These are phyloP conservation scores for Numenius phaeopus DNA, from an alignment of 2,797 vertebrate genomes.

Conservation along the genomic window DNA sequence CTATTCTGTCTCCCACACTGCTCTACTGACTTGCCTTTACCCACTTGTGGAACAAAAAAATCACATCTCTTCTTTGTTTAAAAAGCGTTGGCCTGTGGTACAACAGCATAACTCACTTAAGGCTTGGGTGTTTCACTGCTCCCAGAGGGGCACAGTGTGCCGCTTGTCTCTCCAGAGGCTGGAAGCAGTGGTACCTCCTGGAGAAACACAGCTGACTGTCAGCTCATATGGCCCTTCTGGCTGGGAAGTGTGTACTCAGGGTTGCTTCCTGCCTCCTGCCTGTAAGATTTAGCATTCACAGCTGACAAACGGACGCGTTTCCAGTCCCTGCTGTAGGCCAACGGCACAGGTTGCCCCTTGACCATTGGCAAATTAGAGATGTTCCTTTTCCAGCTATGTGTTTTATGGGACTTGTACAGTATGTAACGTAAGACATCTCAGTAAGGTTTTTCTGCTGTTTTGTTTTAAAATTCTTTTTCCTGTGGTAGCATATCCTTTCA, in stretches of 20 bases:
- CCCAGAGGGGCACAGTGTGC: neutral
- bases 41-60: neutral
- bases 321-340: neutral
- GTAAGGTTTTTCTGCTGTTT: neutral
- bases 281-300: accelerated
- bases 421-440: neutral
- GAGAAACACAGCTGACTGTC: neutral
- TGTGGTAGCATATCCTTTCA: neutral
- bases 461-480: neutral
- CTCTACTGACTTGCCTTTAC: neutral
- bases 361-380: neutral
- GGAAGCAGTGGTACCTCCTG: neutral
- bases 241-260: neutral
- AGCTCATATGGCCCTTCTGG: neutral
- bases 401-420: neutral
- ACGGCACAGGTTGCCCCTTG: neutral
- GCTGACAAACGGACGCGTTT: neutral
- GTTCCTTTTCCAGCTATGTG: neutral
- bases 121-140: neutral
- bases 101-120: neutral
- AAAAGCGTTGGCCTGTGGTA: neutral
- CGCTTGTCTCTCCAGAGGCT: neutral
- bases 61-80: neutral
- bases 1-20: neutral
- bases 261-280: neutral